These are phyloP conservation scores for Lepus townsendii DNA, from an alignment of 2,797 vertebrate genomes.

Conservation along the genomic window DNA sequence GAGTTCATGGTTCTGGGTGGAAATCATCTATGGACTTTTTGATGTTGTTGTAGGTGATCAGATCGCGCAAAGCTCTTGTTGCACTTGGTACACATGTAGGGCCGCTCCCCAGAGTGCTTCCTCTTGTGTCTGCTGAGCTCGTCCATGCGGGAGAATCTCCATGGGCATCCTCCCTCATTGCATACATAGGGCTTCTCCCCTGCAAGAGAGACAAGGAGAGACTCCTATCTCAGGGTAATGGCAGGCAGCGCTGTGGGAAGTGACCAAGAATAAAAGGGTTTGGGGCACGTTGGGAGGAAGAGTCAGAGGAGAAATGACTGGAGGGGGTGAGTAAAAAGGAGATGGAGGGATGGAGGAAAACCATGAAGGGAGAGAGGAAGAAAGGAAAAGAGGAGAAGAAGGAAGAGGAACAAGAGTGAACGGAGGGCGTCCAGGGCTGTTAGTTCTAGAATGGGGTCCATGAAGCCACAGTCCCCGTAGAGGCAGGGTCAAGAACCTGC, in stretches of 20 bases:
- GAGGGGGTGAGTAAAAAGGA: neutral
- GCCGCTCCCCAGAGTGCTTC: constrained; percentile 86
- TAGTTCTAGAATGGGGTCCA: neutral
- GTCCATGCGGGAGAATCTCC: constrained; percentile 84
- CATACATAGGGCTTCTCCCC: constrained; percentile 67
- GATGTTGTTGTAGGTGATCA: constrained; percentile 87
- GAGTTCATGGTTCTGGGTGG: neutral
- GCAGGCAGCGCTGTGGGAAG: neutral
- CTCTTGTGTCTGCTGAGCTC: constrained; percentile 88
- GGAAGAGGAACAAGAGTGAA: neutral
- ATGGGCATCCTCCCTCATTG: rapidly evolving
- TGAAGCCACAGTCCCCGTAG: neutral
- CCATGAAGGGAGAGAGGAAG: neutral
- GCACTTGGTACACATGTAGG: constrained; percentile 84
- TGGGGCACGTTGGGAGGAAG: neutral
- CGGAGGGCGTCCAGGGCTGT: neutral
- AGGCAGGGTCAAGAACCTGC: neutral
- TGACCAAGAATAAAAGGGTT: neutral
- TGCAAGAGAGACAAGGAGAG: constrained; percentile 16
- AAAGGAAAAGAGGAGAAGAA: neutral
- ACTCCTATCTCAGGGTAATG: neutral
- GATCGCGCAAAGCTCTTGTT: constrained; percentile 84
- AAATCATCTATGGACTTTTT: constrained; percentile 80
- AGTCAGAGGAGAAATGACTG: neutral
- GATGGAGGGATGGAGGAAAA: neutral